Evolutionary conservation across 2,888 invertebrate species (phyloP).

Genomic region (Cosmopolites sordidus): DNA sequence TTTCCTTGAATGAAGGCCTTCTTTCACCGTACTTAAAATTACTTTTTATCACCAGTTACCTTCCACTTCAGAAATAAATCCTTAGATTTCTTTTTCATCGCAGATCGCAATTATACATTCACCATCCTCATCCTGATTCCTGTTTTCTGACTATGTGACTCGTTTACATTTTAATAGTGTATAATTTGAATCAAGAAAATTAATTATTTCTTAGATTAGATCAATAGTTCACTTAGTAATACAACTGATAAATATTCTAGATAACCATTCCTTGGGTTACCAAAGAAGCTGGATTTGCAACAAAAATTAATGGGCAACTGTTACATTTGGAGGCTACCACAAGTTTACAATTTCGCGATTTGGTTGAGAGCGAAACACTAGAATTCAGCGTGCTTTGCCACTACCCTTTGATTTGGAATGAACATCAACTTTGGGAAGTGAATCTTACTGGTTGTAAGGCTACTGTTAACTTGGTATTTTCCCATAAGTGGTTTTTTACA

Average conservation of each 20-base stretch:
- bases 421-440: conserved; percentile 91
- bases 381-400: conserved; percentile 85
- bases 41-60: too few species aligned
- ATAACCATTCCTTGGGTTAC: conserved; percentile 89
- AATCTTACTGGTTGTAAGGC: conserved; percentile 92
- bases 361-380: conserved; percentile 91
- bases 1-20: too few species aligned
- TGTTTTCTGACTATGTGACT: too few species aligned
- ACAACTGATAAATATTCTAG: conserved; percentile 10
- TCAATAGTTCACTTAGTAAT: too few species aligned
- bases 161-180: too few species aligned
- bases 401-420: conserved; percentile 94
- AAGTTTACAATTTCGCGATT: conserved; percentile 85
- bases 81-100: too few species aligned
- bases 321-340: conserved; percentile 94
- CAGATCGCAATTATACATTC: too few species aligned
- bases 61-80: too few species aligned
- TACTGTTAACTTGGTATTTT: conserved; percentile 85
- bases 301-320: conserved; percentile 88
- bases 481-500: conserved; percentile 94
- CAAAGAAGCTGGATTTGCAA: conserved; percentile 70
- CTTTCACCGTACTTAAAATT: too few species aligned
- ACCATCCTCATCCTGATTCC: too few species aligned
- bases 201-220: too few species aligned
- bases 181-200: background rate